These are phyloP conservation scores for Penaeus monodon DNA, from an alignment of 2,888 invertebrate genomes.

Conservation along the genomic window DNA sequence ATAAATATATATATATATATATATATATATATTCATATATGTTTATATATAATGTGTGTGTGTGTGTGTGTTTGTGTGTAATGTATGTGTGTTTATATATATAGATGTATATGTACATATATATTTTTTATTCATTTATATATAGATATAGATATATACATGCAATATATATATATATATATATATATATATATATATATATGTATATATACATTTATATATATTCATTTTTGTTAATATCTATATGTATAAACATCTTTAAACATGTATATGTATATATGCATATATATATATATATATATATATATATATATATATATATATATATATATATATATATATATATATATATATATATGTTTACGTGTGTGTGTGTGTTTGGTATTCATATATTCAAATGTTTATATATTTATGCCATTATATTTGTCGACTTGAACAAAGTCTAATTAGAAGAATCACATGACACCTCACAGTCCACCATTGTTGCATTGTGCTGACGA, in stretches of 20 bases:
- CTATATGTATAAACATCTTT: background rate
- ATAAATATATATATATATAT: too few species aligned
- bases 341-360: conserved; percentile 13
- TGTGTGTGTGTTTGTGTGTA: too few species aligned
- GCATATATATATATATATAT: too few species aligned
- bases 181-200: background rate
- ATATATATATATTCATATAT: too few species aligned
- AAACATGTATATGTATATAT: conserved; percentile 3
- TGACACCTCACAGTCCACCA: too few species aligned
- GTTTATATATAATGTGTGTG: too few species aligned
- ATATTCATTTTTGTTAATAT: background rate
- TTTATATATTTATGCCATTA: background rate
- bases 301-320: conserved; percentile 1
- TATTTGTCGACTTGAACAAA: too few species aligned
- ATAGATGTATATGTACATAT: conserved; percentile 27
- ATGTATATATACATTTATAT: too few species aligned
- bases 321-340: conserved; percentile 11
- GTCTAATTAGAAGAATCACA: too few species aligned
- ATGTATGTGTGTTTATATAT: background rate
- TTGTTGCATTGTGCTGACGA: too few species aligned
- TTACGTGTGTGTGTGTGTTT: background rate
- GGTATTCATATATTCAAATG: too few species aligned
- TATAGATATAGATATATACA: conserved; percentile 15
- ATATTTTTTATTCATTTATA: background rate
- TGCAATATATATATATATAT: background rate